phyloP scores from a whole-genome alignment of 2,888 invertebrate species.

The Nemapogon koenigi region DNA sequence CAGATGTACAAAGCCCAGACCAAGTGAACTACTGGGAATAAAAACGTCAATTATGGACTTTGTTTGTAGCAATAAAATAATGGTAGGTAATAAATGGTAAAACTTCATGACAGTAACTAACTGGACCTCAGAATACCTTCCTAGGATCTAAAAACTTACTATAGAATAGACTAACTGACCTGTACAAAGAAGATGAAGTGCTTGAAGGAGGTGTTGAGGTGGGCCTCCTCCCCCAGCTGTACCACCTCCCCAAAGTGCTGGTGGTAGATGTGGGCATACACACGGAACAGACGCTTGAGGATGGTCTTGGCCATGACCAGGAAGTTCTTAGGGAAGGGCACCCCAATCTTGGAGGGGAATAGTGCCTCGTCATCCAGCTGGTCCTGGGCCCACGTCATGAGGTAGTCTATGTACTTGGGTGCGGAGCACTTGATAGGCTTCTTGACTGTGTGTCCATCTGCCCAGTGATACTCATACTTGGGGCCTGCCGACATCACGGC shows the following conservation, averaged over 20 bases:
- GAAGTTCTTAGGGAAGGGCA: slow-evolving; percentile 98
- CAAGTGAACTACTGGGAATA: too few species aligned
- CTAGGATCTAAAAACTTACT: too few species aligned
- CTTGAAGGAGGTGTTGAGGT: slow-evolving; percentile 98
- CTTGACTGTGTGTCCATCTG: slow-evolving; percentile 96
- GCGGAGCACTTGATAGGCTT: slow-evolving; percentile 99
- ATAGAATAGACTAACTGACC: slow-evolving; percentile 44
- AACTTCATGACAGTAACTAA: too few species aligned
- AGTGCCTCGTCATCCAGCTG: slow-evolving; percentile 98
- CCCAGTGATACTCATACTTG: slow-evolving; percentile 99
- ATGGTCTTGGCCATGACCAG: slow-evolving; percentile 97
- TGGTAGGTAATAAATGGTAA: too few species aligned
- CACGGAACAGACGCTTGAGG: slow-evolving; percentile 95
- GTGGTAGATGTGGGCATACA: slow-evolving; percentile 99
- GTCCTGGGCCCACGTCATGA: slow-evolving; percentile 99
- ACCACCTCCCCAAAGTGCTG: slow-evolving; percentile 99
- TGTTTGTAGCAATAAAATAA: too few species aligned
- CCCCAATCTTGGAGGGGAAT: slow-evolving; percentile 98
- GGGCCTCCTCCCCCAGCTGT: slow-evolving; percentile 97
- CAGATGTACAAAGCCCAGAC: too few species aligned
- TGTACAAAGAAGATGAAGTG: slow-evolving; percentile 99
- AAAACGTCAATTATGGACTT: too few species aligned
- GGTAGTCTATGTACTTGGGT: slow-evolving; percentile 98
- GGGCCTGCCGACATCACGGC: slow-evolving; percentile 99
- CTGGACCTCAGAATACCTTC: too few species aligned